A percentile compares a stretch with the other conserved stretches of the same genome.
phyloP scores from a whole-genome alignment of 2,888 invertebrate species.

The Coronaproctus castanopsis region DNA sequence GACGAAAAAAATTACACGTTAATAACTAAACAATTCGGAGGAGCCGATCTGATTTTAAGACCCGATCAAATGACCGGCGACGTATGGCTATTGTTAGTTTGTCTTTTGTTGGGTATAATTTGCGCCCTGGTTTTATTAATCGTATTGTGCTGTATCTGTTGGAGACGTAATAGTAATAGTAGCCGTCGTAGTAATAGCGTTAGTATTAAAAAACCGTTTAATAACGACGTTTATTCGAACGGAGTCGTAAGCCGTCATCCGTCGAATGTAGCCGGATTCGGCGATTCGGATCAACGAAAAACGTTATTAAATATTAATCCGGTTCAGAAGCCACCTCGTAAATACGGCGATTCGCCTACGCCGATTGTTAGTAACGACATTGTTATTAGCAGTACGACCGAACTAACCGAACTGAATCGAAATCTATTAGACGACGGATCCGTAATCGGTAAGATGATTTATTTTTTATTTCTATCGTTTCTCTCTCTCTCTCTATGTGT shows the following conservation, averaged over 20 bases:
- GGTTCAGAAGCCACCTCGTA: conserved; percentile 58
- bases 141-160: conserved; percentile 35
- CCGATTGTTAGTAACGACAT: no score
- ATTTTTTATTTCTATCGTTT: no score
- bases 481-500: no score
- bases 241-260: conserved; percentile 37
- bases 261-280: conserved; percentile 27
- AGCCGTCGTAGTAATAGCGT: conserved; percentile 21
- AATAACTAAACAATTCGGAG: background rate
- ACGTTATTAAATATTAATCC: conserved; percentile 67
- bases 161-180: conserved; percentile 26
- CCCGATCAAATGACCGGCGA: background rate
- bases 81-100: conserved; percentile 9
- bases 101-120: conserved; percentile 7
- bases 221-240: conserved; percentile 37
- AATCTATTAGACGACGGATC: conserved; percentile 50
- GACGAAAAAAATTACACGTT: conserved; percentile 49
- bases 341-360: conserved; percentile 50
- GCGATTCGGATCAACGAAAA: conserved; percentile 53
- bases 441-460: conserved; percentile 13
- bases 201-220: conserved; percentile 29
- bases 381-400: conserved; percentile 48
- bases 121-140: conserved; percentile 28
- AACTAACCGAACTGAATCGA: conserved; percentile 61
- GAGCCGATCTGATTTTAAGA: background rate